Evolutionary conservation across 2,888 invertebrate species (phyloP).

Genomic region (Neria commutata): DNA sequence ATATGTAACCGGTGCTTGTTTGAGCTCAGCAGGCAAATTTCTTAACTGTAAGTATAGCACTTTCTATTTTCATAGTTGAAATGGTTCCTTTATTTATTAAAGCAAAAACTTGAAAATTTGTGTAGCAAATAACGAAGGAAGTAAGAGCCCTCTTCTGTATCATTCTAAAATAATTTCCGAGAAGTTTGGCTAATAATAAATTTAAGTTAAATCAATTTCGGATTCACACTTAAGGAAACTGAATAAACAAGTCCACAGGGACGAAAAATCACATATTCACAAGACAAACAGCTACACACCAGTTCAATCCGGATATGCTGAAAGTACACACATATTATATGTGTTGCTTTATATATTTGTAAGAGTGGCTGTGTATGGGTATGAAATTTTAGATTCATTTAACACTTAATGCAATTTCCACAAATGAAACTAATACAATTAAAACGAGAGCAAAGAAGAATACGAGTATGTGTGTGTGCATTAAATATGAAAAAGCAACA

Average conservation of each 20-base stretch:
- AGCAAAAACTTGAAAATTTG: no score
- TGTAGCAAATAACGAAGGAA: no score
- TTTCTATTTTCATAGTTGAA: no score
- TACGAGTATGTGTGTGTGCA: background rate
- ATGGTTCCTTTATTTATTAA: no score
- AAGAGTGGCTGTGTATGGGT: background rate
- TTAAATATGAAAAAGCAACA: background rate
- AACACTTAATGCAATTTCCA: slow-evolving; percentile 34
- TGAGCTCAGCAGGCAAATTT: no score
- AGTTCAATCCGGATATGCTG: no score
- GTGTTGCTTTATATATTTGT: background rate
- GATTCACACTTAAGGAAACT: slow-evolving; percentile 21
- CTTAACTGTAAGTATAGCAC: no score
- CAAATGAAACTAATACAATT: slow-evolving; percentile 49
- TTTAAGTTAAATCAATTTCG: slow-evolving; percentile 11
- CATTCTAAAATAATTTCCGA: background rate
- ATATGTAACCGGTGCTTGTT: no score
- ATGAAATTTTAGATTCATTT: slow-evolving; percentile 35
- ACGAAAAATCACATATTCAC: slow-evolving; percentile 24
- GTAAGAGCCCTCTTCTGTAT: no score
- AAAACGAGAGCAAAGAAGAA: slow-evolving; percentile 29
- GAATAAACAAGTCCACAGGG: slow-evolving; percentile 39
- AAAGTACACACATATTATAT: slow-evolving; percentile 5
- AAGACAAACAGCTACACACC: background rate
- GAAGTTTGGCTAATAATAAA: background rate